A percentile compares a stretch with the other conserved stretches of the same genome.
These are phyloP conservation scores for Enteromius paludinosus DNA, from an alignment of 2,797 vertebrate species.

Conservation along the genomic window DNA sequence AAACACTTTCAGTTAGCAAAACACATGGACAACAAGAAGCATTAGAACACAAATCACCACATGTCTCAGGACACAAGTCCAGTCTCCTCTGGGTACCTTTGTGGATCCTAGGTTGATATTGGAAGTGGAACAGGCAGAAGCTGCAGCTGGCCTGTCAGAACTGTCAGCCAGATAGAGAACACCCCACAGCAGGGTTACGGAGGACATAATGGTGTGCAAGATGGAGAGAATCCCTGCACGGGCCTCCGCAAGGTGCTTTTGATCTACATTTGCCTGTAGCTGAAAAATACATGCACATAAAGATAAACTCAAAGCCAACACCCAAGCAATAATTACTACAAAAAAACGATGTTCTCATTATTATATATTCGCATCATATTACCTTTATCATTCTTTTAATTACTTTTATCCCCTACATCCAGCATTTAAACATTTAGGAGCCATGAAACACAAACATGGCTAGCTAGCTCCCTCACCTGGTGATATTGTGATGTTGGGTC, in stretches of 20 bases:
- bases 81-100: constrained; percentile 80
- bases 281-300: constrained; percentile 61
- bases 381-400: neutral
- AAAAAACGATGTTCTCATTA: neutral
- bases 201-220: constrained; percentile 97
- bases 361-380: neutral
- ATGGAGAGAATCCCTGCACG: constrained; percentile 95
- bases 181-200: constrained; percentile 95
- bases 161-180: constrained; percentile 91
- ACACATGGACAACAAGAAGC: neutral
- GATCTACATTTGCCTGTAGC: constrained; percentile 93
- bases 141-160: constrained; percentile 85
- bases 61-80: neutral
- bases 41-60: neutral
- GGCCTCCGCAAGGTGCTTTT: constrained; percentile 94
- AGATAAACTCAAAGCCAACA: neutral
- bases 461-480: constrained; percentile 83
- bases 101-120: constrained; percentile 97
- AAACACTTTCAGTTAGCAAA: neutral
- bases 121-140: constrained; percentile 87
- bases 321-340: neutral
- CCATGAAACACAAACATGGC: constrained; percentile 2
- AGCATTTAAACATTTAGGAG: neutral
- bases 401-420: neutral
- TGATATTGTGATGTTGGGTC: constrained; percentile 96